These are phyloP conservation scores for Halichoeres trimaculatus DNA, from an alignment of 2,113 vertebrate genomes.

Conservation along the genomic window DNA sequence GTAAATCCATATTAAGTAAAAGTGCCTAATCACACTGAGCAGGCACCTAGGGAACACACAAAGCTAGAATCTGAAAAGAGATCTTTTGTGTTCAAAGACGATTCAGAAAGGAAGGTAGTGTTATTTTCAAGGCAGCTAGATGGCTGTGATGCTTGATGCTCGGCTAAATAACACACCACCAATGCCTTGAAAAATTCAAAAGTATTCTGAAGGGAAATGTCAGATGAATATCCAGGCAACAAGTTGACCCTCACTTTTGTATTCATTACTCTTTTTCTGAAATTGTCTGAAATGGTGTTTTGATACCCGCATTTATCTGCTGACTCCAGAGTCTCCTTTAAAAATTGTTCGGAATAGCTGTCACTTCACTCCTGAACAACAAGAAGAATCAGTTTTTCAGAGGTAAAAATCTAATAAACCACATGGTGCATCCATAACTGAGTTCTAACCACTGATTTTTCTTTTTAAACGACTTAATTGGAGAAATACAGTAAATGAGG, in stretches of 20 bases:
- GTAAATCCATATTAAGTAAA: too few relatives aligned
- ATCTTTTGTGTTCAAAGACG: too few relatives aligned
- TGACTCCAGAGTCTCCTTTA: slow-evolving; percentile 20
- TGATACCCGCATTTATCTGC: slow-evolving; percentile 24
- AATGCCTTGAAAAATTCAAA: background rate
- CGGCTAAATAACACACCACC: slow-evolving; percentile 20
- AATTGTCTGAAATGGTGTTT: slow-evolving; percentile 12
- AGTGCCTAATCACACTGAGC: too few relatives aligned
- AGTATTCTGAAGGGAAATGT: slow-evolving; percentile 38
- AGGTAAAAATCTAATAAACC: too few relatives aligned
- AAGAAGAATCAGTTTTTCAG: slow-evolving; percentile 50
- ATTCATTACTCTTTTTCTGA: background rate
- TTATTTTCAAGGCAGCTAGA: slow-evolving; percentile 8
- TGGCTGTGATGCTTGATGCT: background rate
- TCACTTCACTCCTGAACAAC: slow-evolving; percentile 12
- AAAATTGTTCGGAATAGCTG: slow-evolving; percentile 35
- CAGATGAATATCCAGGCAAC: slow-evolving; percentile 20
- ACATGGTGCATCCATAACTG: slow-evolving; percentile 11
- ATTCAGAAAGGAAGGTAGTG: background rate
- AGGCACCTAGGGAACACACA: too few relatives aligned
- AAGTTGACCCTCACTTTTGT: background rate
- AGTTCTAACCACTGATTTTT: slow-evolving; percentile 51
- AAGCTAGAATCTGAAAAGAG: too few relatives aligned
- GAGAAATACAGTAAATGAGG: slow-evolving; percentile 57
- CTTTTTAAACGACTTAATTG: slow-evolving; percentile 67